A percentile compares a stretch with the other conserved stretches of the same genome.
These are phyloP conservation scores for Melanocharis versteri DNA, from an alignment of 2,113 vertebrate genomes.

Conservation along the genomic window DNA sequence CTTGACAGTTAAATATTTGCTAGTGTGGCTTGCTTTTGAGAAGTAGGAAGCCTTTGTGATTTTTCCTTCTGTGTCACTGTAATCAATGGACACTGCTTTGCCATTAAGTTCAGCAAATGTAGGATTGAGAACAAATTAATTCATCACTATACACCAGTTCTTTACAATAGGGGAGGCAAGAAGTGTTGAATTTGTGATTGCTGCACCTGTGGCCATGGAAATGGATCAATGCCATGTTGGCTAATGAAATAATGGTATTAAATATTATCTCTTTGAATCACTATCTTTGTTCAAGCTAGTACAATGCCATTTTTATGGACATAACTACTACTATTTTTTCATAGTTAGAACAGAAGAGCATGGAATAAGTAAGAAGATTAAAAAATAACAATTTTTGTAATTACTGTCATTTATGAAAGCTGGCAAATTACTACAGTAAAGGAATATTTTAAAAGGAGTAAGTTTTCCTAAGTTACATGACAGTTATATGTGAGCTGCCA, in stretches of 20 bases:
- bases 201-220: background rate
- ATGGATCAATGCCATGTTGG: background rate
- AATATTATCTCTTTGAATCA: background rate
- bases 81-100: background rate
- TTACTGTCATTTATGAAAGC: background rate
- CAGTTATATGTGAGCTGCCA: background rate
- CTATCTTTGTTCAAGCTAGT: background rate
- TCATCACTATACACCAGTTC: background rate
- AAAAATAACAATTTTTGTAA: background rate
- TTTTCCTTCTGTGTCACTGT: background rate
- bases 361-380: background rate
- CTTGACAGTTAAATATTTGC: background rate
- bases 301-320: background rate
- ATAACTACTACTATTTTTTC: background rate
- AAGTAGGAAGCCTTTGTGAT: background rate
- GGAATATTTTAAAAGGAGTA: background rate
- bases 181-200: background rate
- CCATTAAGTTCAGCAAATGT: background rate
- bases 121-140: background rate
- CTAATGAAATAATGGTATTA: background rate
- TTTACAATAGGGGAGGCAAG: background rate
- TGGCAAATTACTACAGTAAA: background rate
- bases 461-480: background rate
- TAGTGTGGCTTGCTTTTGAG: background rate
- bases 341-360: background rate